Evolutionary conservation across 1,140 invertebrate genomes (phyloP), one percentile per base, ranked within the genome.

Genomic region (Drosophila quadrilineata): DNA sequence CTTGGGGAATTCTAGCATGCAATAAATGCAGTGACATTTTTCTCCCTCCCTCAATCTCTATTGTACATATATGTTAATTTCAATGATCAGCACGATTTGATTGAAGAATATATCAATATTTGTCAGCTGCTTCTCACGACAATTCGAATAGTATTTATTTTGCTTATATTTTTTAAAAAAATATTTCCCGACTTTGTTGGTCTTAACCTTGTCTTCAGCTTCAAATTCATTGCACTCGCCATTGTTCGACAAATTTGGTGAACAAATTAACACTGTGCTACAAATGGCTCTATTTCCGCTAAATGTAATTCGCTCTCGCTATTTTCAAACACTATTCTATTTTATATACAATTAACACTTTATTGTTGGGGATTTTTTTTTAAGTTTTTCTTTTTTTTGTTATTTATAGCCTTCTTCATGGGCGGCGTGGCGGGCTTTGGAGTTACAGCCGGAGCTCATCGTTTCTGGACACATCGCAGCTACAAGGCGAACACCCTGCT

Each of bases 401-500:
- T 52, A 28, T 48, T 64, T 71, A 3, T 68, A 94, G 93, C 85
- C 28, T 77, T 91, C 3, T 33, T 92, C 5, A 71, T 91, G 9
- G 92, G 91, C 19, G 74, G 89, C 6, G 49, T 93, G 0, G 91
- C 90, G 17, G 94, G 92, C 26, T 92, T 94, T 56, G 94, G 94
- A 6, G 91, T 97, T 3, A 97, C 96, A 0, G 96, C 92, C 14
- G 96, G 96, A 2, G 95, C 92, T 0, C 96, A 98, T 90, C 92
- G 96, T 12, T 92, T 95, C 14, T 98, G 95, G 95, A 92, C 94
- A 19, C 96, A 98, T 90, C 91, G 93, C 53, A 91, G 95, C 2
- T 98, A 94, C 89, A 96, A 96, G 90, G 96, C 96, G 1, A 95
- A 92, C 60, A 62, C 92, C 10, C 94, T 95, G 0, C 87, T 97